phyloP scores from a whole-genome alignment of 2,888 invertebrate genomes.

The Acleris laterana region DNA sequence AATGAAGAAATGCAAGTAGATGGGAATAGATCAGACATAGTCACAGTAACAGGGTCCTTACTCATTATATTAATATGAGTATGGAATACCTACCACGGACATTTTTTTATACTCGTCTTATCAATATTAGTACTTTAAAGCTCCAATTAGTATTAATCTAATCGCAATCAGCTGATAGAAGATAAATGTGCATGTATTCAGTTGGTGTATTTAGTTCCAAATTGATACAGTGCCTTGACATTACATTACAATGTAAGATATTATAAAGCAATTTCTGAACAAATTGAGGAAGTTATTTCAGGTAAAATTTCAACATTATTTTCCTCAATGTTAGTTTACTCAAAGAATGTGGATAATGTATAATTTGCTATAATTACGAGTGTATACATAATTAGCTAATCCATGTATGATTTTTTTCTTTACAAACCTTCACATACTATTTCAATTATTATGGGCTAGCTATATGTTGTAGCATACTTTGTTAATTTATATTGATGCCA shows the following conservation, averaged over 20 bases:
- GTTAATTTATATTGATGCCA: too few species aligned
- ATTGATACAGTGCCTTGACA: not conserved
- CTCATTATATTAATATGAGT: too few species aligned
- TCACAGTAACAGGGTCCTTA: too few species aligned
- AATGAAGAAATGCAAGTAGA: too few species aligned
- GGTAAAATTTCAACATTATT: conserved; percentile 21
- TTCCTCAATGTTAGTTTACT: conserved; percentile 18
- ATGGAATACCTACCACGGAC: too few species aligned
- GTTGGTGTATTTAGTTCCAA: not conserved
- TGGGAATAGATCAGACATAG: too few species aligned
- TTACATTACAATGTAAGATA: too few species aligned
- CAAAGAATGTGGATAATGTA: not conserved
- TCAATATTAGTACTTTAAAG: not conserved
- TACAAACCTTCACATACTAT: too few species aligned
- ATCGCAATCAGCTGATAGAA: conserved; percentile 24
- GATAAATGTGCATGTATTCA: not conserved
- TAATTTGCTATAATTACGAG: not conserved
- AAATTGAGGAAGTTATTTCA: conserved; percentile 12
- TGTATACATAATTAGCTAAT: not conserved
- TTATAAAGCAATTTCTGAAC: not conserved
- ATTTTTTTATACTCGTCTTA: not conserved
- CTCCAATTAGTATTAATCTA: conserved; percentile 11
- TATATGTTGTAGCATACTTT: too few species aligned
- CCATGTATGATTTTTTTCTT: too few species aligned
- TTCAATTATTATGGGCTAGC: too few species aligned